Evolutionary conservation across 2,797 vertebrate species (phyloP).

Genomic region (Mus spretus): DNA sequence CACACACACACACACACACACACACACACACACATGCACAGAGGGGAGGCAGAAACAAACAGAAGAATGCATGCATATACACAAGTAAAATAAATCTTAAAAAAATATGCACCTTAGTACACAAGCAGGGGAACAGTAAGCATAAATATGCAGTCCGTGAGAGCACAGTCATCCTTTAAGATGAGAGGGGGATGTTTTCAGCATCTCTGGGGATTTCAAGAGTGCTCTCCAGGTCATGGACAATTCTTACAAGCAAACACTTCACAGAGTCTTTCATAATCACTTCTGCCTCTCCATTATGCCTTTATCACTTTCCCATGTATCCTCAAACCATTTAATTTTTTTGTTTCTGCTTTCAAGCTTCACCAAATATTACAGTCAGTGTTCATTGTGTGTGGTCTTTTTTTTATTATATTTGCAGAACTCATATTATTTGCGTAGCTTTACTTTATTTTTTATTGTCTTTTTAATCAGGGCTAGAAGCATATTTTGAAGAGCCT

Average conservation of each 20-base stretch:
- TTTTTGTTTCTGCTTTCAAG: neutral
- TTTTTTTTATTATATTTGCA: neutral
- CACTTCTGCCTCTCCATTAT: neutral
- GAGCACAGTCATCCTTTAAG: neutral
- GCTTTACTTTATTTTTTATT: neutral
- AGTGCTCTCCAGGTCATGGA: neutral
- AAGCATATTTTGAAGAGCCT: neutral
- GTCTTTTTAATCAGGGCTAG: neutral
- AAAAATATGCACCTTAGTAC: neutral
- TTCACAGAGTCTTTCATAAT: neutral
- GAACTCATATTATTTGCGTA: neutral
- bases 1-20: neutral
- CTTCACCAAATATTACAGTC: neutral
- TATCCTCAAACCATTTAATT: neutral
- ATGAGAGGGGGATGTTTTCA: neutral
- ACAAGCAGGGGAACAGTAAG: neutral
- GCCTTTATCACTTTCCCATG: neutral
- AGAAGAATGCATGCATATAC: neutral
- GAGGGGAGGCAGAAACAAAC: neutral
- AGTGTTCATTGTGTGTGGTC: neutral
- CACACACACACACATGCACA: rapidly evolving
- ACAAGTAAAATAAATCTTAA: neutral
- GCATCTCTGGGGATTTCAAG: neutral
- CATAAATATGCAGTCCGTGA: neutral
- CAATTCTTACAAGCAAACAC: neutral